These are phyloP conservation scores for Trinorchestia longiramus DNA, from an alignment of 1,140 invertebrate genomes.

Conservation along the genomic window DNA sequence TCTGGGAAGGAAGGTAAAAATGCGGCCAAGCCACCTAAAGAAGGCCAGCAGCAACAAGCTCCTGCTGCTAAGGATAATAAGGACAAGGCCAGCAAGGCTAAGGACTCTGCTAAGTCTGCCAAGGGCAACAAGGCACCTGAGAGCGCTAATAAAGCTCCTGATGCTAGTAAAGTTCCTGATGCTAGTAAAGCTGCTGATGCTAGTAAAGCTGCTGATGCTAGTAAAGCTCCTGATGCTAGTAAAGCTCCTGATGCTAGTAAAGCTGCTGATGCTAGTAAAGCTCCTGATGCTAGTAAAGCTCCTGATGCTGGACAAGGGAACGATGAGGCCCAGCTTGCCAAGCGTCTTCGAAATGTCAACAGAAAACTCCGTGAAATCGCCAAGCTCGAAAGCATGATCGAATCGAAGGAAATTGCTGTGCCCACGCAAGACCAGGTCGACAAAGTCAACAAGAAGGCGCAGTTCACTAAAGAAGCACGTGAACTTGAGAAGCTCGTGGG, in stretches of 20 bases:
- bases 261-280: neutral
- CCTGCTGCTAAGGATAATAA: neutral
- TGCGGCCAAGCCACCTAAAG: neutral
- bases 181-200: neutral
- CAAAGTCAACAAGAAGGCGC: slow-evolving; percentile 38
- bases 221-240: neutral
- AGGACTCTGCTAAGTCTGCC: neutral
- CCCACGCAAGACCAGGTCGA: slow-evolving; percentile 14
- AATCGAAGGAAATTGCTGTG: slow-evolving; percentile 1
- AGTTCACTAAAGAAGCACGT: neutral
- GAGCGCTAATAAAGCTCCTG: neutral
- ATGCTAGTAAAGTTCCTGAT: neutral
- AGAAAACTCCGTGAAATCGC: slow-evolving; percentile 12
- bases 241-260: neutral
- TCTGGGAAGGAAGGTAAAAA: neutral
- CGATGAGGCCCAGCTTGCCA: neutral
- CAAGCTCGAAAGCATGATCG: slow-evolving; percentile 31
- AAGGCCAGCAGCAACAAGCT: slow-evolving; percentile 2
- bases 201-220: neutral
- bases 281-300: neutral
- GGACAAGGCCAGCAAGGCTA: slow-evolving; percentile 5
- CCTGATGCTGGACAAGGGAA: neutral
- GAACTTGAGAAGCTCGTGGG: neutral
- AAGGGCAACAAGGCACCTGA: neutral
- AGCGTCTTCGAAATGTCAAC: neutral